These are phyloP conservation scores for Ophion slaviceki DNA, from an alignment of 2,888 invertebrate species.

Conservation along the genomic window DNA sequence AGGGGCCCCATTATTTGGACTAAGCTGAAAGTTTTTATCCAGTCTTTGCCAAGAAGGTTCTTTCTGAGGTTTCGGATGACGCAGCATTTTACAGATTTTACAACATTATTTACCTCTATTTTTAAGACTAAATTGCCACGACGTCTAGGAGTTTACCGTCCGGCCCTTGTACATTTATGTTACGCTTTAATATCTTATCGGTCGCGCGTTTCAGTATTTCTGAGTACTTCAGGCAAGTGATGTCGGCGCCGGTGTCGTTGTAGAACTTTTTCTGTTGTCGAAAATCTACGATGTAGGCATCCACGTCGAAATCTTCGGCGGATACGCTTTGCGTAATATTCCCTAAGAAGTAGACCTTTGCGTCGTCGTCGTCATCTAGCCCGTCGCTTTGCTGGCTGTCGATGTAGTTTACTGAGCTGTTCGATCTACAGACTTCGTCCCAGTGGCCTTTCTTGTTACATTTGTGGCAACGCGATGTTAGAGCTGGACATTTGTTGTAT, in stretches of 20 bases:
- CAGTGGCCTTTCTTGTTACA: constrained; percentile 66
- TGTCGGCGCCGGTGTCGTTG: constrained; percentile 42
- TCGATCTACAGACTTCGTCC: constrained; percentile 61
- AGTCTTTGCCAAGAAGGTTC: constrained; percentile 58
- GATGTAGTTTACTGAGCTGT: constrained; percentile 27
- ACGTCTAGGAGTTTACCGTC: constrained; percentile 36
- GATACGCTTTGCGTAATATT: background rate
- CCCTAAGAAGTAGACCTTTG: constrained; percentile 22
- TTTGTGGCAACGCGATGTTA: constrained; percentile 56
- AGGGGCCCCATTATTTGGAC: constrained; percentile 26
- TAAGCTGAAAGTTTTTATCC: constrained; percentile 42
- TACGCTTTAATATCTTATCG: constrained; percentile 10
- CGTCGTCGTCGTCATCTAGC: constrained; percentile 10
- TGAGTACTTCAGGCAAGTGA: constrained; percentile 21
- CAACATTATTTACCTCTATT: background rate
- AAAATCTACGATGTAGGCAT: constrained; percentile 23
- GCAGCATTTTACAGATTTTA: background rate
- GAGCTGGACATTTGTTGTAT: constrained; percentile 62
- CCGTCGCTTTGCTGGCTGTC: background rate
- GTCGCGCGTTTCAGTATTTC: background rate
- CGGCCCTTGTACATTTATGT: constrained; percentile 32
- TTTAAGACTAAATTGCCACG: constrained; percentile 7
- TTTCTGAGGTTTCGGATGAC: constrained; percentile 22
- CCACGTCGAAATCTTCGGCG: constrained; percentile 20
- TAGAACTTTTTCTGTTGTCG: constrained; percentile 7